Percentiles rank a stretch among this genome's conserved stretches.
These are phyloP conservation scores for Apogon talboti DNA, from an alignment of 2,797 vertebrate genomes.

Conservation along the genomic window DNA sequence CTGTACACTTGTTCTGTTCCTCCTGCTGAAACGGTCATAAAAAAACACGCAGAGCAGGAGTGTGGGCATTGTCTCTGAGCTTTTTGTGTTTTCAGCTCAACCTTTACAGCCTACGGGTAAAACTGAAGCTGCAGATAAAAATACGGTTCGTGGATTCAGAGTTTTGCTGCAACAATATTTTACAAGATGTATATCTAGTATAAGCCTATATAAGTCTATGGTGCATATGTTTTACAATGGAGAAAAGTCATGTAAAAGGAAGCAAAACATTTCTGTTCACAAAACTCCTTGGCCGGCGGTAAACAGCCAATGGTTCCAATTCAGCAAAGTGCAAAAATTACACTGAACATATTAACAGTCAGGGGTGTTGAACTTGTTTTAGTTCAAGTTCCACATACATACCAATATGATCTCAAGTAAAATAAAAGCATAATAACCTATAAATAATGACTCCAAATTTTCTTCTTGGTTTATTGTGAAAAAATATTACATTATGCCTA, in stretches of 20 bases:
- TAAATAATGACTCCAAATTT: no score
- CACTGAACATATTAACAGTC: no score
- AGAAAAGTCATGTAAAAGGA: neutral
- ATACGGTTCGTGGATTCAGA: conserved; percentile 1
- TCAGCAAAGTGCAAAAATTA: no score
- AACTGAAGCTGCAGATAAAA: conserved; percentile 3
- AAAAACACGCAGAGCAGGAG: conserved; percentile 8
- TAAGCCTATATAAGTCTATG: no score
- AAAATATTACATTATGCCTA: no score
- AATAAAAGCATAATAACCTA: no score
- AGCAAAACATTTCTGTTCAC: neutral
- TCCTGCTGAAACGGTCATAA: conserved; percentile 17
- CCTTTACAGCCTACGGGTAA: conserved; percentile 16
- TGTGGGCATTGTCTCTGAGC: conserved; percentile 17
- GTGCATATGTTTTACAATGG: neutral
- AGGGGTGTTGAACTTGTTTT: no score
- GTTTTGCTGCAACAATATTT: conserved; percentile 3
- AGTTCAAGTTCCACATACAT: no score
- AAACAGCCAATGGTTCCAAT: no score
- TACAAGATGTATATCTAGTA: neutral
- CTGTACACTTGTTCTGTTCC: conserved; percentile 19
- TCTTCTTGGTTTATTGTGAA: no score
- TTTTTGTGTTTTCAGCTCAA: conserved; percentile 26
- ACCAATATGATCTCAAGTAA: no score
- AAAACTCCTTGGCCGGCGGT: no score